These are phyloP conservation scores for Lepus europaeus DNA, from an alignment of 2,113 vertebrate genomes.

Conservation along the genomic window DNA sequence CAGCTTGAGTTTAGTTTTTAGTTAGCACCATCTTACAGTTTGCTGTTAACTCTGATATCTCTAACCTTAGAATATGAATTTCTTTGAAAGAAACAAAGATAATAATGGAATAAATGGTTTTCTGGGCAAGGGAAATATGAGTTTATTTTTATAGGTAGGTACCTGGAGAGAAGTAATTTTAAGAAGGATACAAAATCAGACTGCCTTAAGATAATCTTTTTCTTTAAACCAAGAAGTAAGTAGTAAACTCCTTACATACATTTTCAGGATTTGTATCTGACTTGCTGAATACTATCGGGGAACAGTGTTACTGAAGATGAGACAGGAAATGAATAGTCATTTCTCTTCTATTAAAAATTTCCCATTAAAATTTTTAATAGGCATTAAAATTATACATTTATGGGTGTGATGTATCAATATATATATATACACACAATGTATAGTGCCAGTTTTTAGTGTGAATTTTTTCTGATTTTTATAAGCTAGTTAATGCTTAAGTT, in stretches of 20 bases:
- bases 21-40: not conserved
- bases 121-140: not conserved
- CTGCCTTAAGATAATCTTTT: not conserved
- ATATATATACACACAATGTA: no score
- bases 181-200: not conserved
- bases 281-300: not conserved
- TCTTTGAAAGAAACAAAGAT: not conserved
- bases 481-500: not conserved
- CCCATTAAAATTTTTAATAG: no score
- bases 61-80: not conserved
- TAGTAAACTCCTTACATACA: not conserved
- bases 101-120: not conserved
- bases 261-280: not conserved
- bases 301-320: not conserved
- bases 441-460: not conserved
- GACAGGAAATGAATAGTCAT: not conserved
- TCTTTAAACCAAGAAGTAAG: not conserved
- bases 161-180: conserved; percentile 6
- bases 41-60: conserved; percentile 7
- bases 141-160: not conserved
- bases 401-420: no score
- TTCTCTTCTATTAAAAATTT: no score
- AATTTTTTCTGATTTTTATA: not conserved
- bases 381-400: no score
- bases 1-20: not conserved